Base-by-base conservation (phyloP, 2,113 vertebrate genomes). In the Gavia stellata region DNA sequence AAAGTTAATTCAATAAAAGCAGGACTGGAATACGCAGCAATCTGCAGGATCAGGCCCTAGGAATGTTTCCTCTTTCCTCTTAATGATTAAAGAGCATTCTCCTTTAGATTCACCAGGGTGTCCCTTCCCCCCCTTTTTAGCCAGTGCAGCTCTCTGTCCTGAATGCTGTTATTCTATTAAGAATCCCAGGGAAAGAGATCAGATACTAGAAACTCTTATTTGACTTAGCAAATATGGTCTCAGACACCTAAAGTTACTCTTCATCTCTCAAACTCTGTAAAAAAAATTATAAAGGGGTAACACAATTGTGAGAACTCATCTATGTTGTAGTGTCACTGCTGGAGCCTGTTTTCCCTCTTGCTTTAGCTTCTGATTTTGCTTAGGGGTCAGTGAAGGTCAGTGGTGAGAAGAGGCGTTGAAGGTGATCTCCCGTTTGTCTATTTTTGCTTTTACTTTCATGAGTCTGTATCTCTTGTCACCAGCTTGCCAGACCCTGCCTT, bases 151-250 rank as follows among this genome's bases (percentile, higher is more conserved):
- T 52, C 59, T 88, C 63, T 92, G 29, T 68, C 45, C 62, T 36
- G 49, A 95, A 91, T 81, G 18, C 44, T 96, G 70, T 92, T 94
- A 66, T 88, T 92, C n/a, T 86, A 87, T 75, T 84, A 97, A 93
- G 77, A 97, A 81, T n/a, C 13, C 38, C 67, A 93, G 52, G 70
- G 55, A 50, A 84, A 78, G 10, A 94, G 90, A 88, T 84, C 71
- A 95, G 58, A 38, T 63, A 7, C 71, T 80, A 88, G 85, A 95
- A 96, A 92, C 71, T 70, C 87, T 81, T 95, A 74, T n/a, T 94
- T 93, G 74, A 59, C 65, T 91, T 92, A 92, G 83, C 50, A 88
- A 47, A 74, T 96, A 81, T 34, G 38, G 58, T 86, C 72, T 90
- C 78, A 82, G 71, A 90, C 65, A 95, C 33, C 58, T 86, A 40